Evolutionary conservation across 2,797 vertebrate species (phyloP).

Genomic region (Aythya fuligula): DNA sequence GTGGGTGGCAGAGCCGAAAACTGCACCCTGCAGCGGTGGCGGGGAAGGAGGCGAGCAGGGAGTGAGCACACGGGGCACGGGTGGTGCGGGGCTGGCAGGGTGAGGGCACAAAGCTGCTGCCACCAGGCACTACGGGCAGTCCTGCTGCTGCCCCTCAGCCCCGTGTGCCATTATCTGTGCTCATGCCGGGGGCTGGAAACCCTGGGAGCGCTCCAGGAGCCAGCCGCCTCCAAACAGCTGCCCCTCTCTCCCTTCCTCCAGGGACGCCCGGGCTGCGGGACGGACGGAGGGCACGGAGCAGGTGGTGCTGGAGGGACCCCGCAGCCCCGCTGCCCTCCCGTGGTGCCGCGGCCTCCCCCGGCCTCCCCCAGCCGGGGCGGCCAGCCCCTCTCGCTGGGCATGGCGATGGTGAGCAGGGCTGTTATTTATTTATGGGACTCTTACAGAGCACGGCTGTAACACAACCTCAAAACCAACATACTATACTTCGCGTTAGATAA

Average conservation of each 20-base stretch:
- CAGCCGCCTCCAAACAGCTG: not conserved
- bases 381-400: conserved; percentile 77
- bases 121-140: too few species aligned
- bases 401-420: conserved; percentile 81
- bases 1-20: not conserved
- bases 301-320: not conserved
- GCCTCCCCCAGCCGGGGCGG: conserved; percentile 70
- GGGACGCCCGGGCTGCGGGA: conserved; percentile 46
- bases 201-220: not conserved
- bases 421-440: conserved; percentile 69
- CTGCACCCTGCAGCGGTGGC: too few species aligned
- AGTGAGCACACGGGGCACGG: too few species aligned
- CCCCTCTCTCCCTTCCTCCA: conserved; percentile 36
- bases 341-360: conserved; percentile 69
- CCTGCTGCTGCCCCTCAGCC: too few species aligned
- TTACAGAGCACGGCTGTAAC: not conserved
- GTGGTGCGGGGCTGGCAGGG: not conserved
- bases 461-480: not conserved
- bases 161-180: too few species aligned
- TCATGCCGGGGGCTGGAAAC: too few species aligned
- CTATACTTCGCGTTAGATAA: not conserved
- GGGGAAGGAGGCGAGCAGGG: not conserved
- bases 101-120: too few species aligned
- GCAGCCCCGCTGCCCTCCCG: not conserved
- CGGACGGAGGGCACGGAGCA: not conserved